Evolutionary conservation across 2,113 vertebrate species (phyloP).

Genomic region (Felis chaus): DNA sequence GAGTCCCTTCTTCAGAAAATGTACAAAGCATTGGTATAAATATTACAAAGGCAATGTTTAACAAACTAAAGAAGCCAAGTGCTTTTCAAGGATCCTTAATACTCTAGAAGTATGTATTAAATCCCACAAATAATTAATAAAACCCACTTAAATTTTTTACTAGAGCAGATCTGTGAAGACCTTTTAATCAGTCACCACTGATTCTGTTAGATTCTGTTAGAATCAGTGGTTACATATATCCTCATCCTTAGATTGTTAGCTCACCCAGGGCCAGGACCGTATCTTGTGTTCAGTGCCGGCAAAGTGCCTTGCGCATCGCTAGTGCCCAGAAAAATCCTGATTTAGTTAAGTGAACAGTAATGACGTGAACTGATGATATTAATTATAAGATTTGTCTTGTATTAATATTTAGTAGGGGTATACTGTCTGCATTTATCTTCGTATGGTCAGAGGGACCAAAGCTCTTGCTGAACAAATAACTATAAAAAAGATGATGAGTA

Average conservation of each 20-base stretch:
- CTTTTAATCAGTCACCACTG: background rate
- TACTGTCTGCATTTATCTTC: background rate
- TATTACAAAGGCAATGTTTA: conserved; percentile 41
- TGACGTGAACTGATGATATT: background rate
- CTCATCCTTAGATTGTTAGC: background rate
- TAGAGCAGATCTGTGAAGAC: background rate
- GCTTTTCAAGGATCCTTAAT: conserved; percentile 33
- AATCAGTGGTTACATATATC: background rate
- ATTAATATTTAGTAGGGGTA: background rate
- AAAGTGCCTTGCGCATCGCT: background rate
- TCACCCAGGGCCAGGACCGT: background rate
- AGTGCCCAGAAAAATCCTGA: background rate
- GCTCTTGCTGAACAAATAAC: conserved; percentile 6
- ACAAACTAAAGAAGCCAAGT: conserved; percentile 28
- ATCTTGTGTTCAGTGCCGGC: background rate
- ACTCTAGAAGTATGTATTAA: conserved; percentile 30
- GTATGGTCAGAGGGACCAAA: background rate
- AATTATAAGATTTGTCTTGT: background rate
- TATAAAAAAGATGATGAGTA: background rate
- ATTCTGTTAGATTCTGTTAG: background rate
- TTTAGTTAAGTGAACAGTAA: background rate
- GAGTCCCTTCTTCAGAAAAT: conserved; percentile 39
- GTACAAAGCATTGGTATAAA: background rate
- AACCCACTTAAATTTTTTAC: background rate
- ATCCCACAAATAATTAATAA: conserved; percentile 38